Conservation (phyloP, 2,113 vertebrate species). For the Rhynchomys soricoides region DNA sequence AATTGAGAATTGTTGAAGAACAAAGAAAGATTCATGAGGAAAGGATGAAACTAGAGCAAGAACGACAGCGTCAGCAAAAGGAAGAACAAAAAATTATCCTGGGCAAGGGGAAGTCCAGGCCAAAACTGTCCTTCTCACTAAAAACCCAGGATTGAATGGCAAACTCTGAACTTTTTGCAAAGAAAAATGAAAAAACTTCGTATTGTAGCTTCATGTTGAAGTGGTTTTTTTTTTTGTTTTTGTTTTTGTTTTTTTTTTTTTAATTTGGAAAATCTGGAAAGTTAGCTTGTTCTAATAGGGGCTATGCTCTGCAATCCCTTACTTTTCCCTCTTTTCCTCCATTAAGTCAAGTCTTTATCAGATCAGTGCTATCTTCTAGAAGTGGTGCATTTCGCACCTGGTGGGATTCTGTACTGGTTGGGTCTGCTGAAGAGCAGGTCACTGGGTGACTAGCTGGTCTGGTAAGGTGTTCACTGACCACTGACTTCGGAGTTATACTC, state of each 20-base stretch:
- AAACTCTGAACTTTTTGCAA: slow-evolving; percentile 88
- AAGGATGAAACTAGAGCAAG: slow-evolving; percentile 99
- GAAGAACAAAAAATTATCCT: slow-evolving; percentile 99
- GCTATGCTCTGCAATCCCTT: slow-evolving; percentile 90
- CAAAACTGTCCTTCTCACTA: slow-evolving; percentile 98
- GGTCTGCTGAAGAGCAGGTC: slow-evolving; percentile 82
- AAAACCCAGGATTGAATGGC: slow-evolving; percentile 95
- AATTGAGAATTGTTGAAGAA: slow-evolving; percentile 99
- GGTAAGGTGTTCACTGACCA: slow-evolving; percentile 88
- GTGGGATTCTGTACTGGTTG: slow-evolving; percentile 76
- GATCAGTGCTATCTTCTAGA: slow-evolving; percentile 84
- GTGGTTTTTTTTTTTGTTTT: slow-evolving; percentile 84
- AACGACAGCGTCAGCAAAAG: slow-evolving; percentile 98
- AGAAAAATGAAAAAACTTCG: slow-evolving; percentile 86
- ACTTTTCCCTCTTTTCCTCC: slow-evolving; percentile 58
- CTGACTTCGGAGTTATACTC: slow-evolving; percentile 84
- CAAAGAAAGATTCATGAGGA: slow-evolving; percentile 99
- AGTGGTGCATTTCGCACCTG: slow-evolving; percentile 78
- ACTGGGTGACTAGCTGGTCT: slow-evolving; percentile 83
- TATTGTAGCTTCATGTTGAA: slow-evolving; percentile 98
- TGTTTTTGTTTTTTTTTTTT: slow-evolving; percentile 71
- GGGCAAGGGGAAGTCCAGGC: slow-evolving; percentile 99
- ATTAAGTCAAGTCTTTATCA: slow-evolving; percentile 88
- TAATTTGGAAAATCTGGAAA: slow-evolving; percentile 88
- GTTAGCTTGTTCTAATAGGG: slow-evolving; percentile 92